phyloP scores from a whole-genome alignment of 2,888 invertebrate species.

The Sesamia inferens region DNA sequence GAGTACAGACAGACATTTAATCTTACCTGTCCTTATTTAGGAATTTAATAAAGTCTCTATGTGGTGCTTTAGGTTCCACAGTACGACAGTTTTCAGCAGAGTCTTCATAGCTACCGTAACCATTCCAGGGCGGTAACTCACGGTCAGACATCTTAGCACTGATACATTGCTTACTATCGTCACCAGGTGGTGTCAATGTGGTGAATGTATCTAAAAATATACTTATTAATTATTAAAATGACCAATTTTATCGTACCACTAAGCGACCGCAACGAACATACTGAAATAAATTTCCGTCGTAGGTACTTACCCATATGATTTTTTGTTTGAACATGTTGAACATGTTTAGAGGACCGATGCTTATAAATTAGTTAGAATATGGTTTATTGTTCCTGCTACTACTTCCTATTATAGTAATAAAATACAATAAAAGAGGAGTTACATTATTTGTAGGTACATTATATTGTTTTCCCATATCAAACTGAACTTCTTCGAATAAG shows the following conservation, averaged over 20 bases:
- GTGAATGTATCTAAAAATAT: slow-evolving; percentile 90
- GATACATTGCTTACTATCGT: slow-evolving; percentile 73
- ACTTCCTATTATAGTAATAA: no score
- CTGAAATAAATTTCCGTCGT: not conserved
- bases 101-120: slow-evolving; percentile 96
- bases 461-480: not conserved
- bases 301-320: no score
- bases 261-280: not conserved
- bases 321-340: not conserved
- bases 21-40: slow-evolving; percentile 93
- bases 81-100: slow-evolving; percentile 96
- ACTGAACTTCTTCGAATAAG: not conserved
- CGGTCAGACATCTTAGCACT: slow-evolving; percentile 78
- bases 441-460: not conserved
- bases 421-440: no score
- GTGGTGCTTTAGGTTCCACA: slow-evolving; percentile 94
- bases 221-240: not conserved
- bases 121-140: slow-evolving; percentile 96
- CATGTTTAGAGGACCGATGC: not conserved
- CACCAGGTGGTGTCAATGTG: slow-evolving; percentile 88
- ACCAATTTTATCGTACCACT: not conserved
- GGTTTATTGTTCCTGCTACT: not conserved
- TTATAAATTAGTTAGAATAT: not conserved
- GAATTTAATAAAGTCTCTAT: slow-evolving; percentile 94
- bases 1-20: not conserved